Percentiles rank a stretch among this genome's conserved stretches.
phyloP scores from a whole-genome alignment of 2,888 invertebrate species.

The Drosophila fungiperda region DNA sequence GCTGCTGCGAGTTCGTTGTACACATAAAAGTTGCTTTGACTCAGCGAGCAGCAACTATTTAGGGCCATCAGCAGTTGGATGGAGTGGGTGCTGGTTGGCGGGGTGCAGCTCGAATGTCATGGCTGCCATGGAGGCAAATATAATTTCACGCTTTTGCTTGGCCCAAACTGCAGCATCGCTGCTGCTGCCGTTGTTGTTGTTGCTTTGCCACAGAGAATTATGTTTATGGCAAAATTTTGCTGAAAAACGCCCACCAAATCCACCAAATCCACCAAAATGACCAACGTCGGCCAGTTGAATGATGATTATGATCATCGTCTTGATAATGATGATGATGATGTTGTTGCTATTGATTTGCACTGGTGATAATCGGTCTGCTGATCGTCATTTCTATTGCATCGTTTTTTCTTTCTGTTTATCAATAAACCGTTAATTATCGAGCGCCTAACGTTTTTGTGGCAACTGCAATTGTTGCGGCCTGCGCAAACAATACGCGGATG shows the following conservation, averaged over 20 bases:
- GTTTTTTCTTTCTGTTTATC: slow-evolving; percentile 57
- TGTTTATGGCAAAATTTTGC: slow-evolving; percentile 64
- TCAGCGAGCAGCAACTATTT: slow-evolving; percentile 54
- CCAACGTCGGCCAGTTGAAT: slow-evolving; percentile 9
- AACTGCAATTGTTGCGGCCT: slow-evolving; percentile 37
- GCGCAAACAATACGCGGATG: slow-evolving; percentile 76
- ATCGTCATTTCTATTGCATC: slow-evolving; percentile 52
- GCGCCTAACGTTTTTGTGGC: slow-evolving; percentile 53
- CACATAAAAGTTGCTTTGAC: slow-evolving; percentile 65
- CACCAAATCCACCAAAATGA: slow-evolving; percentile 40
- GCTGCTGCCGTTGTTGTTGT: slow-evolving; percentile 1
- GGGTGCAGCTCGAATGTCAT: slow-evolving; percentile 52
- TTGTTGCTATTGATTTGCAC: slow-evolving; percentile 16
- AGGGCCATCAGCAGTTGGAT: slow-evolving; percentile 33
- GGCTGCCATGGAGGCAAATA: slow-evolving; percentile 53
- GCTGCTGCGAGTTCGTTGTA: slow-evolving; percentile 68
- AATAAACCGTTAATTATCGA: slow-evolving; percentile 78
- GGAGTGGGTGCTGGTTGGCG: background rate
- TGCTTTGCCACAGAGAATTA: slow-evolving; percentile 55
- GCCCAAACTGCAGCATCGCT: slow-evolving; percentile 41
- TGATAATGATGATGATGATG: background rate
- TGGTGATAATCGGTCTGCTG: slow-evolving; percentile 49
- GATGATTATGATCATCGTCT: slow-evolving; percentile 9
- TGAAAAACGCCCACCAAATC: slow-evolving; percentile 60
- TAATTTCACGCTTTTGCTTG: slow-evolving; percentile 74